phyloP scores from a whole-genome alignment of 2,113 vertebrate genomes.

The Brienomyrus brachyistius region DNA sequence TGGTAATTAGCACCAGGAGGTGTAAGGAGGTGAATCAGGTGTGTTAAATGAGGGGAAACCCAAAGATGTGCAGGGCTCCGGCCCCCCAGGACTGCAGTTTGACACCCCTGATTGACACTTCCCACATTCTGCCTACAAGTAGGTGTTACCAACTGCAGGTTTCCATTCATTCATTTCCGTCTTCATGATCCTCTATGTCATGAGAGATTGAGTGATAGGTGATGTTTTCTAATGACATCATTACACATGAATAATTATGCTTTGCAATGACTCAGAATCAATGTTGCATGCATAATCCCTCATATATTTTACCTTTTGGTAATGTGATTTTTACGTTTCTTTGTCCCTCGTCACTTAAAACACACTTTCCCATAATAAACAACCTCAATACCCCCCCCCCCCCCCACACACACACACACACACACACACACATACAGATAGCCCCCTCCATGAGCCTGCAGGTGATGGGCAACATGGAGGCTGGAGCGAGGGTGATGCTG shows the following conservation, averaged over 20 bases:
- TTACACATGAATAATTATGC: not conserved
- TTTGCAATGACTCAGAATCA: not conserved
- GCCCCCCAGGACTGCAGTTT: no score
- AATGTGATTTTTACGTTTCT: not conserved
- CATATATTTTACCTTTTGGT: not conserved
- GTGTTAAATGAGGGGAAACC: no score
- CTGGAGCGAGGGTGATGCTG: conserved; percentile 75
- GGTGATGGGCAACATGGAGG: conserved; percentile 73
- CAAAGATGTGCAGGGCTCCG: no score
- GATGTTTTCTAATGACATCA: not conserved
- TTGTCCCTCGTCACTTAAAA: not conserved
- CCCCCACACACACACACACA: not conserved
- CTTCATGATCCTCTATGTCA: not conserved
- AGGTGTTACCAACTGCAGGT: not conserved
- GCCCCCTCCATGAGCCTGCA: conserved; percentile 79
- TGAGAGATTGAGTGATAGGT: not conserved
- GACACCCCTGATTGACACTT: not conserved
- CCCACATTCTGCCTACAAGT: not conserved
- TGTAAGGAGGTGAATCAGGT: no score
- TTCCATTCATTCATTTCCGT: not conserved
- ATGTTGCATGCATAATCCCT: not conserved
- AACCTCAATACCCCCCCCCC: not conserved
- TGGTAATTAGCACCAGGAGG: no score
- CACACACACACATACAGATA: conserved; percentile 52
- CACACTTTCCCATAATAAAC: not conserved